Evolutionary conservation across 1,140 invertebrate species (phyloP), one percentile per base, ranked within the genome.

Genomic region (Rhagoletis zephyria): DNA sequence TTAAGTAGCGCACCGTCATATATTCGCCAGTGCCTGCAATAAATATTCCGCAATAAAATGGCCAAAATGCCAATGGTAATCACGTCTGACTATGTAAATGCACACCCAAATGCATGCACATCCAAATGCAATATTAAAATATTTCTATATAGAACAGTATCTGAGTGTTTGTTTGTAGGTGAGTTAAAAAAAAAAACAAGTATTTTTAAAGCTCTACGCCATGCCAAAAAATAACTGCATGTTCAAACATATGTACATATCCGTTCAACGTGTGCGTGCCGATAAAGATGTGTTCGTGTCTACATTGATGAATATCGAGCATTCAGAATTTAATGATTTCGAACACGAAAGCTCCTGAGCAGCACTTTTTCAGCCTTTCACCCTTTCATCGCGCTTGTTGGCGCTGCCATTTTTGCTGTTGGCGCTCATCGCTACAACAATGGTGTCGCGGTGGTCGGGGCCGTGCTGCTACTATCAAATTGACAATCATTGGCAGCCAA

Each of bases 11-110:
- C 74, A 19, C 48, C 74, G 4, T 30, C 74, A 81, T 56, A 81
- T 81, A 81, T 81, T 56, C 48, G 10, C 16, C 51, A 81, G 48
- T 56, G 74, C 30, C 45, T 56, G 74, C 74, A 81, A 81, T 81
- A 81, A 81, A 81, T 81, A 81, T 81, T n/a, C 48, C 42, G 74
- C 74, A 81, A 81, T 81, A 81, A 81, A 81, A 81, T 81, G 51
- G 48, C 6, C 74, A 81, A 81, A 81, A 56, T 81, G 48, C 48
- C 74, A 19, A 81, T 81, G 48, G 74, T 81, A 81, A 81, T 81
- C 74, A 30, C 48, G 74, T 3, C 74, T 19, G 74, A 81, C 12
- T 81, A 16, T 5, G 19, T 51, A 48, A 14, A 63, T 63, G 61
- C 10, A 56, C 61, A 63, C 61, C 4, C n/a, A 63, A 63, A 63